Conservation (phyloP, 1,140 invertebrate species). For the Pemphigus obesinymphae region DNA sequence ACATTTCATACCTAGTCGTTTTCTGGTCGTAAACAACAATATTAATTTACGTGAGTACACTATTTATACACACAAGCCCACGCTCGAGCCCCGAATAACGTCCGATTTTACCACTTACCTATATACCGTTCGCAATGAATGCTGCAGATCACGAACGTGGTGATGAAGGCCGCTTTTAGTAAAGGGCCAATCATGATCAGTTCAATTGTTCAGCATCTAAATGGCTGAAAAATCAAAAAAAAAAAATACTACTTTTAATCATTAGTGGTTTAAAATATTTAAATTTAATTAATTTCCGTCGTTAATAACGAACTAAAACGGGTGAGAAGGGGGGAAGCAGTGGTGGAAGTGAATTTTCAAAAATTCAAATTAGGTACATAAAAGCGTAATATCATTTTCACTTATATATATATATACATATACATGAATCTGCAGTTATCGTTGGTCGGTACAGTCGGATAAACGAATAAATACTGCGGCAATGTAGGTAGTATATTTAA, state of each 20-base stretch:
- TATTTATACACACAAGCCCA: background rate
- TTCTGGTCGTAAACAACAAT: background rate
- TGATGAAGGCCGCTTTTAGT: conserved; percentile 11
- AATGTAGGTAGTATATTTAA: no score
- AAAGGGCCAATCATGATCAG: conserved; percentile 31
- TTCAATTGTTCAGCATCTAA: conserved; percentile 29
- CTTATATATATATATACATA: no score
- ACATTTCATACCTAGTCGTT: background rate
- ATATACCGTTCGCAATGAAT: background rate
- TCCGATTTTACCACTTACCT: background rate
- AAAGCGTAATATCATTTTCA: no score
- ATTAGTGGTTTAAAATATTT: background rate
- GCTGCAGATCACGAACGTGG: background rate
- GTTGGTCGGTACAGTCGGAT: no score
- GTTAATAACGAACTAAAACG: no score
- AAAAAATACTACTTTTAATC: background rate
- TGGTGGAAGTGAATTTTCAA: no score
- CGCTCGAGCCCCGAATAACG: background rate
- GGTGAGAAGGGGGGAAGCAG: no score
- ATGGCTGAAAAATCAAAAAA: background rate
- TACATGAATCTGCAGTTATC: no score
- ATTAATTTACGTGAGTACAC: background rate
- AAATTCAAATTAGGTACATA: no score
- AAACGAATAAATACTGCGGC: no score
- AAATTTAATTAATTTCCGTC: no score